Base-by-base conservation (phyloP, 2,113 vertebrate genomes). In the Amphiprion percula region DNA sequence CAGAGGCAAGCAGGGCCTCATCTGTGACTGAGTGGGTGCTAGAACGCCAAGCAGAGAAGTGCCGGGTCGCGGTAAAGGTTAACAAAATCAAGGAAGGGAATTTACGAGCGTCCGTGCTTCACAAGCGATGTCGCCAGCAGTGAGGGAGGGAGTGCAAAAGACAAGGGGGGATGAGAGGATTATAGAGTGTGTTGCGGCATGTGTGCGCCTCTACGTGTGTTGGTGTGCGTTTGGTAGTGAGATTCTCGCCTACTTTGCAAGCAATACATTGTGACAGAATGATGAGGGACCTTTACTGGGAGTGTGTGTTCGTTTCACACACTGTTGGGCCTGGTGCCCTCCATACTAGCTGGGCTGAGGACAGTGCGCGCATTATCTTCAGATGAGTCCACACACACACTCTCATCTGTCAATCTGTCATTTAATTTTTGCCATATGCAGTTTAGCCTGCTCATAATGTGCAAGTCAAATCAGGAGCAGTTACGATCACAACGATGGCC, bases 11-110 rank as follows among this genome's bases (percentile, higher is more conserved):
- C 61, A 2, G 80, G 87, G 89, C 77, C 80, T 76, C 88, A 71
- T 83, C 81, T 79, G 78, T 92, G 93, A 93, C 83, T 88, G 93
- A 93, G 88, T 93, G 90, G 87, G 88, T 90, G 91, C 87, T 66
- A 89, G 80, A 89, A 91, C 83, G 88, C 86, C 87, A 58, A 85
- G 86, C 77, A 65, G 86, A 86, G 82, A 92, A 89, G 93, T 91
- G 91, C 75, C 26, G 83, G 93, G 92, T 93, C 90, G 87, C 79
- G n/a, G 86, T 63, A 87, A 87, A 93, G 92, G 91, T 93, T 93
- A 93, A 91, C 84, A 89, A 93, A 94, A 94, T 94, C 86, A 91
- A 84, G 88, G 87, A 90, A 24, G 88, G 90, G 92, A 93, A 94
- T 94, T 94, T 94, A 92, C 90, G 90, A 90, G 86, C 82, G 77